Conservation (phyloP, 1,140 invertebrate species). For the Metaphire vulgaris region DNA sequence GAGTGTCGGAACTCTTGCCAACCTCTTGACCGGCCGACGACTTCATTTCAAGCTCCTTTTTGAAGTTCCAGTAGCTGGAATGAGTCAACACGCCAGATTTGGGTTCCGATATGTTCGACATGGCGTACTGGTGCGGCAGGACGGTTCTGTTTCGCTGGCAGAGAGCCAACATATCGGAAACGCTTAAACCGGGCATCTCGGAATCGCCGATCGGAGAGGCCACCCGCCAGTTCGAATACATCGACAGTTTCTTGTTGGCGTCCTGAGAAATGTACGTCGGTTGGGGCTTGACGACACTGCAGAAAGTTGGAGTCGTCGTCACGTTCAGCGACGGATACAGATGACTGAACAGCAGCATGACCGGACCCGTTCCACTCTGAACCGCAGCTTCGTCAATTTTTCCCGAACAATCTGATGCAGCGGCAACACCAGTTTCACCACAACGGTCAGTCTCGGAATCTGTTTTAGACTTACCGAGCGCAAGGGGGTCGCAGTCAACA, state of each 20-base stretch:
- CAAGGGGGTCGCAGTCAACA: no score
- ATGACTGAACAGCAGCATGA: slow-evolving; percentile 34
- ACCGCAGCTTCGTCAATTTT: no score
- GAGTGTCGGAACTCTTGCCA: slow-evolving; percentile 9
- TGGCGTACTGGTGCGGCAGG: neutral
- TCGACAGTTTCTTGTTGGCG: slow-evolving; percentile 78
- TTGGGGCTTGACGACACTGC: slow-evolving; percentile 79
- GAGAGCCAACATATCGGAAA: neutral
- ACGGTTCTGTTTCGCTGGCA: neutral
- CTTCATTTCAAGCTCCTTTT: slow-evolving; percentile 30
- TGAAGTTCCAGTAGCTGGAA: slow-evolving; percentile 49
- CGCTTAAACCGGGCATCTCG: neutral
- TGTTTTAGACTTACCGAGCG: no score
- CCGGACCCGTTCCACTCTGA: neutral
- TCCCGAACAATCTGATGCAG: no score
- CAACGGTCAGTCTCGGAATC: no score
- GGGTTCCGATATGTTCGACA: slow-evolving; percentile 12
- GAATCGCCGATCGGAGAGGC: slow-evolving; percentile 27
- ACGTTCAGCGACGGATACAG: slow-evolving; percentile 40
- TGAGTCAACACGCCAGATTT: slow-evolving; percentile 49
- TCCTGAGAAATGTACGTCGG: slow-evolving; percentile 78
- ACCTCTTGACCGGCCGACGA: slow-evolving; percentile 8
- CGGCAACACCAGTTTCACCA: no score
- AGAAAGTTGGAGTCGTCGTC: slow-evolving; percentile 63
- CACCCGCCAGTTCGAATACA: slow-evolving; percentile 94